Evolutionary conservation across 2,888 invertebrate species (phyloP).

Genomic region (Megalurothrips usitatus): DNA sequence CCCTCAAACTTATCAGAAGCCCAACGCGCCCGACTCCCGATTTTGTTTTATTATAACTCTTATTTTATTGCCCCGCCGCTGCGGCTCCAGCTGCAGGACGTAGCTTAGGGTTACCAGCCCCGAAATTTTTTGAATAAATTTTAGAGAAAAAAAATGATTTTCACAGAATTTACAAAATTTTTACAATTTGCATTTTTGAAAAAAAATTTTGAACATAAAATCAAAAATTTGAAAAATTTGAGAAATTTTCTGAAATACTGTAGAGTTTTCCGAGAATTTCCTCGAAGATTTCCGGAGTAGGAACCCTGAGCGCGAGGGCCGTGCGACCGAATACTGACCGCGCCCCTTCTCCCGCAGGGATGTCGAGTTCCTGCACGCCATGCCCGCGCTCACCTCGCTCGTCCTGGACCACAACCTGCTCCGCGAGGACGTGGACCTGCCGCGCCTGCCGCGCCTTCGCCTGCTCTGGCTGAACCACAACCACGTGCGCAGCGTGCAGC

Average conservation of each 20-base stretch:
- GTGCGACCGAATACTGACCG: not conserved
- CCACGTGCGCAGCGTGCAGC: not conserved
- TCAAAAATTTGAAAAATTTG: no score
- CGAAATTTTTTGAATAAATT: no score
- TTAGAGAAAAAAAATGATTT: no score
- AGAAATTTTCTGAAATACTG: no score
- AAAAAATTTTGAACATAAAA: no score
- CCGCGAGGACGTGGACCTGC: conserved; percentile 15
- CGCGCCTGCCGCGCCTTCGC: not conserved
- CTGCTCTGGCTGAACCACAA: conserved; percentile 19
- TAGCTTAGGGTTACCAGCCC: no score
- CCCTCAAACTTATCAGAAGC: conserved; percentile 4
- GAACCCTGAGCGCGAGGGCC: no score
- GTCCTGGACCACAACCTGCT: conserved; percentile 21
- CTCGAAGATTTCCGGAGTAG: no score
- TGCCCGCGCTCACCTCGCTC: conserved; percentile 15
- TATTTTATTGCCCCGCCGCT: not conserved
- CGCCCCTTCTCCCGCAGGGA: not conserved
- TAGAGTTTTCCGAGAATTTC: no score
- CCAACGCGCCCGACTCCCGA: not conserved
- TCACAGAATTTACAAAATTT: no score
- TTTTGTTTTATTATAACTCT: no score
- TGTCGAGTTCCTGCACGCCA: conserved; percentile 14
- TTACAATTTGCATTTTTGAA: no score
- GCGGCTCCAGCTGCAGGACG: conserved; percentile 3